Conservation (phyloP, 1,140 invertebrate species). For the Teleopsis dalmanni region DNA sequence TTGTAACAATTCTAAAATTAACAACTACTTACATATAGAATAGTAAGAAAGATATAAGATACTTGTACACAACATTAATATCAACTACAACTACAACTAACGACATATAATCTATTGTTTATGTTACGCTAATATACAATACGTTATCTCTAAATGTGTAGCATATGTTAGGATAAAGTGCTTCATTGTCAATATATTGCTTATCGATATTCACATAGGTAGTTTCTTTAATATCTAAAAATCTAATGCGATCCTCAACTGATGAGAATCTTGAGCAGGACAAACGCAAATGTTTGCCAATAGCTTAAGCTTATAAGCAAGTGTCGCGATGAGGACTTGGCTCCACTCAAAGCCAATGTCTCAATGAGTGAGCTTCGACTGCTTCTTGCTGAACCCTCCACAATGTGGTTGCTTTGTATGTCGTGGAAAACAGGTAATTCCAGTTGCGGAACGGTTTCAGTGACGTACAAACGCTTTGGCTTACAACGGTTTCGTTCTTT, state of each 20-base stretch:
- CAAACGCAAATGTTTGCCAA: no score
- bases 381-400: slow-evolving; percentile 10
- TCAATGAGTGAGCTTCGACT: slow-evolving; percentile 15
- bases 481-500: slow-evolving; percentile 10
- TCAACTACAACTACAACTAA: slow-evolving; percentile 9
- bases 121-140: no score
- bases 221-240: no score
- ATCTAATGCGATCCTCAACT: no score
- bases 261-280: no score
- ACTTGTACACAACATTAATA: slow-evolving; percentile 10
- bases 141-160: no score
- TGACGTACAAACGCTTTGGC: slow-evolving; percentile 7
- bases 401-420: slow-evolving; percentile 11
- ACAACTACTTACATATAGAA: no score
- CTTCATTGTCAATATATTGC: slow-evolving; percentile 14
- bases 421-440: slow-evolving; percentile 11
- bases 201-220: slow-evolving; percentile 2
- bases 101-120: no score
- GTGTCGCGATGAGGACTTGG: slow-evolving; percentile 4
- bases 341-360: slow-evolving; percentile 12
- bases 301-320: background rate
- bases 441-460: slow-evolving; percentile 5
- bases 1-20: no score
- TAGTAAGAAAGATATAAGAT: no score
- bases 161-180: background rate